phyloP scores from a whole-genome alignment of 2,888 invertebrate species.

The Drosophila paranaensis region DNA sequence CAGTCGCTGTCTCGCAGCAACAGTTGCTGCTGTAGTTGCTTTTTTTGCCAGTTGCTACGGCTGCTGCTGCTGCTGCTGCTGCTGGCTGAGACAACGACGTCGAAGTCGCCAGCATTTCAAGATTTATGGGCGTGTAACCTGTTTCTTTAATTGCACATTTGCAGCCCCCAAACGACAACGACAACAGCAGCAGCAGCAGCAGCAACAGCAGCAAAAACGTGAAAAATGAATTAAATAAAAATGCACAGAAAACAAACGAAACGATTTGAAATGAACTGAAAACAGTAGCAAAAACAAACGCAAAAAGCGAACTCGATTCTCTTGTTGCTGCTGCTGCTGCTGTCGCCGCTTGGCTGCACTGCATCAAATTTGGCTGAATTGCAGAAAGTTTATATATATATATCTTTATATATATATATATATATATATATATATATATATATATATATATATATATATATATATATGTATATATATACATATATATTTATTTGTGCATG shows the following conservation, averaged over 20 bases:
- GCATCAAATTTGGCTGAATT: conserved; percentile 56
- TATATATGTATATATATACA: neutral
- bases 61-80: conserved; percentile 12
- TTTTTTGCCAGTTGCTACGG: neutral
- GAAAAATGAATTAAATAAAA: conserved; percentile 80
- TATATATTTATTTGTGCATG: neutral
- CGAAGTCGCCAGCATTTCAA: conserved; percentile 74
- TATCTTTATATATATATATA: too few relatives aligned
- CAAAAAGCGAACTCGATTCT: conserved; percentile 51
- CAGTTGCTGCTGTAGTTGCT: conserved; percentile 27
- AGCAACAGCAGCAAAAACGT: conserved; percentile 61
- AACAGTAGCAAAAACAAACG: conserved; percentile 69
- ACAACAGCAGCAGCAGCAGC: conserved; percentile 48
- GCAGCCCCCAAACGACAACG: conserved; percentile 77
- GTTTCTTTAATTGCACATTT: conserved; percentile 84
- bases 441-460: too few relatives aligned
- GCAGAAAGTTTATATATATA: conserved; percentile 41
- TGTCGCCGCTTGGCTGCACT: conserved; percentile 63
- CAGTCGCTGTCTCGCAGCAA: conserved; percentile 33
- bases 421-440: too few relatives aligned
- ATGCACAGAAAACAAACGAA: conserved; percentile 69
- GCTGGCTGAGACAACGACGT: conserved; percentile 44
- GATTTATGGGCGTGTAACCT: conserved; percentile 83
- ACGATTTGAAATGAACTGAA: conserved; percentile 74
- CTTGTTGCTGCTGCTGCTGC: conserved; percentile 22